Base-by-base conservation (phyloP, 1,140 invertebrate genomes). In the Drosophila aff. region DNA sequence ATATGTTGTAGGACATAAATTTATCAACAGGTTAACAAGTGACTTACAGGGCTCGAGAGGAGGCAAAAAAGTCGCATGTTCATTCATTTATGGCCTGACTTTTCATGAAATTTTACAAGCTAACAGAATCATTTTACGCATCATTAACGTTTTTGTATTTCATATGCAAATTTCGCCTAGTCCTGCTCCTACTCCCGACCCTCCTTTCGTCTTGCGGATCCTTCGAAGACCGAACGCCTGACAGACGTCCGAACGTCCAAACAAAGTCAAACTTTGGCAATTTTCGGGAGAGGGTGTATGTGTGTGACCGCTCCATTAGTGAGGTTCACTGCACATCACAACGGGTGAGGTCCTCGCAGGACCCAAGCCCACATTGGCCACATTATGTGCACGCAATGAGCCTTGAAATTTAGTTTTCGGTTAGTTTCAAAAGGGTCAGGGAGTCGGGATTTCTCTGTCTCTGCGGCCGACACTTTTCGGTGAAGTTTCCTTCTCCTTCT, bases 121-220 rank as follows among this genome's bases (percentile, higher is more conserved):
- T 85, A 90, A 91, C 85, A 90, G 83, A 90, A 90, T 90, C 68
- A 90, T 90, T 90, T 90, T 82, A 74, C 79, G 85, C 85, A 90
- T 90, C 85, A 90, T 90, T 90, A 90, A 91, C 86, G 85, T 91
- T 90, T 85, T 82, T 91, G 86, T 91, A 81, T 90, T 90, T 90
- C 82, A 90, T 90, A 90, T 90, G 85, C 85, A 90, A 90, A 90
- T 80, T 55, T 73, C 50, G 49, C 44, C 55, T 60, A 53, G 47
- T 58, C 62, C 52, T 55, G 15, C 13, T 16, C 18, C 50, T 15
- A 2, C 2, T n/a, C 49, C 23, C 16, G 6, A 2, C 7, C 47
- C 49, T 21, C 11, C 67, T 49, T 52, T 41, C 44, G 44, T 74
- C 43, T 40, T 59, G 18, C 26, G 23, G 44, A 31, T 68, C 49